Conservation (phyloP, 1,140 invertebrate genomes). For the Medauroidea extradentata region DNA sequence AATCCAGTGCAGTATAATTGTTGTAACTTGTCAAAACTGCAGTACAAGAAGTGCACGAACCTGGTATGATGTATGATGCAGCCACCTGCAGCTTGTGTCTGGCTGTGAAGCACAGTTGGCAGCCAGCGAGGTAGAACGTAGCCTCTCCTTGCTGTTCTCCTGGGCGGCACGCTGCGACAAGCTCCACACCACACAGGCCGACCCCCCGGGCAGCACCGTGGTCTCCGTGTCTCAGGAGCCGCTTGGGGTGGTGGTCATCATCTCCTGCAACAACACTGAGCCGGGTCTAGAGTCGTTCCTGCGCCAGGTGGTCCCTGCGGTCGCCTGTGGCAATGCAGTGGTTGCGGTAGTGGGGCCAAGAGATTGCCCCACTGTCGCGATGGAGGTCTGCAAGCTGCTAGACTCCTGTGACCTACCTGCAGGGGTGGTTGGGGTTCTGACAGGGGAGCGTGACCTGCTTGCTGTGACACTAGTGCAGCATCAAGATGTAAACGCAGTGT, state of each 20-base stretch:
- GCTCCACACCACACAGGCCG: constrained; percentile 44
- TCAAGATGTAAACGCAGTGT: constrained; percentile 46
- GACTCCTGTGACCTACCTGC: constrained; percentile 49
- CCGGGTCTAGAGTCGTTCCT: constrained; percentile 33
- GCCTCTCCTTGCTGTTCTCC: constrained; percentile 44
- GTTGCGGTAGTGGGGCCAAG: constrained; percentile 45
- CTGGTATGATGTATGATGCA: background rate
- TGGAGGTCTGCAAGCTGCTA: constrained; percentile 49
- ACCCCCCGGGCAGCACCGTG: constrained; percentile 45
- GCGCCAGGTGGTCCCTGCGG: constrained; percentile 10
- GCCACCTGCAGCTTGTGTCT: background rate
- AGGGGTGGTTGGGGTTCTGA: constrained; percentile 50
- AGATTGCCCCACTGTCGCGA: constrained; percentile 39
- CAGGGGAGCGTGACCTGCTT: constrained; percentile 45
- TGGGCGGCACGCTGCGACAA: constrained; percentile 50
- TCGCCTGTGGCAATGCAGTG: constrained; percentile 43
- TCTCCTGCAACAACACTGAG: constrained; percentile 41
- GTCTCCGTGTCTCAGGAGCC: constrained; percentile 45
- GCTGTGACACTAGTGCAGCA: constrained; percentile 44
- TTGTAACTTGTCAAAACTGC: background rate
- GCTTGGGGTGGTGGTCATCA: constrained; percentile 48
- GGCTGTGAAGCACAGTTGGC: constrained; percentile 17
- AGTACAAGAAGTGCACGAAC: background rate
- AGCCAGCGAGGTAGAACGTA: constrained; percentile 39
- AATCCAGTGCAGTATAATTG: background rate